Percentiles rank a stretch among this genome's conserved stretches.
These are phyloP conservation scores for Microctenopoma steveboyesi DNA, from an alignment of 2,797 vertebrate species.

Conservation along the genomic window DNA sequence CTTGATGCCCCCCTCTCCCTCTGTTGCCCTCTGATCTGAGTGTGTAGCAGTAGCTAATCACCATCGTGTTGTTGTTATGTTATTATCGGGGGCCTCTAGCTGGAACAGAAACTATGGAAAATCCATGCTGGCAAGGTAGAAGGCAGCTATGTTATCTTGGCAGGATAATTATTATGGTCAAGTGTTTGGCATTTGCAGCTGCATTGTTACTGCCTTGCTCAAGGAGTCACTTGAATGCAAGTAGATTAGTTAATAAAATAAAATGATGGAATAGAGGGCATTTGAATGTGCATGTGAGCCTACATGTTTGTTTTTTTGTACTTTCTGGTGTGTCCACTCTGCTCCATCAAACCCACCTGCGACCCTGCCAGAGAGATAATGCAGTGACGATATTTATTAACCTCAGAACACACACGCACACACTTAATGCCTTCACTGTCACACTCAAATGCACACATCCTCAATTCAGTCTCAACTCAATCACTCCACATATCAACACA, in stretches of 20 bases:
- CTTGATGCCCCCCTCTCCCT: constrained; percentile 18
- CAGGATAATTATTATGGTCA: constrained; percentile 46
- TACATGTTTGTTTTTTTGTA: constrained; percentile 8
- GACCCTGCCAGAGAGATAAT: constrained; percentile 80
- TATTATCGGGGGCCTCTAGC: constrained; percentile 43
- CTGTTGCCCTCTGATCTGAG: constrained; percentile 38
- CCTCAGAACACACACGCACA: constrained; percentile 54
- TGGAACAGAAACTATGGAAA: constrained; percentile 30
- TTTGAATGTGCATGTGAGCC: background rate
- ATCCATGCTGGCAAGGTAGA: constrained; percentile 30
- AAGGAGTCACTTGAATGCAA: constrained; percentile 26
- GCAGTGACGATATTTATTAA: constrained; percentile 84
- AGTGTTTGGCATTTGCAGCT: constrained; percentile 10
- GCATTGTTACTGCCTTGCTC: constrained; percentile 45
- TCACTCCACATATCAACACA: constrained; percentile 22
- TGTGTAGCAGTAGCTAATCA: constrained; percentile 53
- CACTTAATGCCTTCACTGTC: constrained; percentile 39
- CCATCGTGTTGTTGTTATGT: constrained; percentile 35
- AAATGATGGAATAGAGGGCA: background rate
- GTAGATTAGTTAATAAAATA: background rate
- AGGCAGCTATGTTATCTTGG: constrained; percentile 40
- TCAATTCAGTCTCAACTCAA: constrained; percentile 36
- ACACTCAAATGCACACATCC: constrained; percentile 48
- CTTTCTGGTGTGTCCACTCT: constrained; percentile 70
- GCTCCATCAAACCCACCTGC: constrained; percentile 75